These are phyloP conservation scores for Cyphomyrus discorhynchus DNA, from an alignment of 2,113 vertebrate genomes.

Conservation along the genomic window DNA sequence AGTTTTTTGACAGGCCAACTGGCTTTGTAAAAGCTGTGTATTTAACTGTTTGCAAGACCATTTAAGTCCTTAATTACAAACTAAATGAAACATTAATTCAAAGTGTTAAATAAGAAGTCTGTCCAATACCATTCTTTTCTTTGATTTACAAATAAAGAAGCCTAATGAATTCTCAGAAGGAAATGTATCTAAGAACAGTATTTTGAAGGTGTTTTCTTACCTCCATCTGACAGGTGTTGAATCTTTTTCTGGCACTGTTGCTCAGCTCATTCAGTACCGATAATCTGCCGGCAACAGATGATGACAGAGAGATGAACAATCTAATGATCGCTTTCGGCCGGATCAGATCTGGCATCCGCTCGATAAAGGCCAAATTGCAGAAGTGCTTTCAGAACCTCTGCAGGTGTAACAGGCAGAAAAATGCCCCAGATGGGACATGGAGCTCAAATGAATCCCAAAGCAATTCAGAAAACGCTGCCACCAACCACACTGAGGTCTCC, in stretches of 20 bases:
- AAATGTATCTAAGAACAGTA: background rate
- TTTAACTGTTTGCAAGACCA: background rate
- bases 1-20: background rate
- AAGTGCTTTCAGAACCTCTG: slow-evolving; percentile 80
- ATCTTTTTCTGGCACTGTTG: slow-evolving; percentile 92
- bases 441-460: slow-evolving; percentile 81
- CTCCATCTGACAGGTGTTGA: slow-evolving; percentile 71
- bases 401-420: slow-evolving; percentile 55
- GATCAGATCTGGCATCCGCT: slow-evolving; percentile 82
- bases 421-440: slow-evolving; percentile 77
- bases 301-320: slow-evolving; percentile 98
- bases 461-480: slow-evolving; percentile 84
- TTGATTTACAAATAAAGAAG: background rate
- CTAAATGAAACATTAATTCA: background rate
- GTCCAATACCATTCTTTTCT: background rate
- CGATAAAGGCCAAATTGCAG: slow-evolving; percentile 64
- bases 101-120: background rate
- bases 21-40: background rate
- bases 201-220: background rate
- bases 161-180: background rate
- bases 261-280: slow-evolving; percentile 97
- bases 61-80: background rate
- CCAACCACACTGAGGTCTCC: slow-evolving; percentile 80
- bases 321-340: slow-evolving; percentile 90
- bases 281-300: slow-evolving; percentile 89